These are phyloP conservation scores for Thaumetopoea pityocampa DNA, from an alignment of 1,140 invertebrate species.

Conservation along the genomic window DNA sequence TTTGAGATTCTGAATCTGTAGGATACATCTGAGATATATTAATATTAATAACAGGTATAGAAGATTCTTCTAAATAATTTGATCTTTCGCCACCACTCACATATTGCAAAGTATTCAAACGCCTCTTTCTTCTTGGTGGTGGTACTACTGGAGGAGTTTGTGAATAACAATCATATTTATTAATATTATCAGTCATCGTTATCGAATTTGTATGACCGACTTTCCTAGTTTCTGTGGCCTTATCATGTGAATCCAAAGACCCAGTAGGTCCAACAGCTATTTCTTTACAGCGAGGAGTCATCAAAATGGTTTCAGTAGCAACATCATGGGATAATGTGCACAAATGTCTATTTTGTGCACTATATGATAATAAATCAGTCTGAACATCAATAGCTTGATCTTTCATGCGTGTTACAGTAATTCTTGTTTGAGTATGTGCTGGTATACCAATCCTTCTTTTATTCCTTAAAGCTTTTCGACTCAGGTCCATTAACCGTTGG, in stretches of 20 bases:
- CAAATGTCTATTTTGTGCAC: conserved; percentile 37
- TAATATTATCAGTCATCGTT: conserved; percentile 43
- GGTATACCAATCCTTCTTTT: conserved; percentile 77
- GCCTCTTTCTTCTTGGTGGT: conserved; percentile 44
- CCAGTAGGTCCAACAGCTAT: conserved; percentile 51
- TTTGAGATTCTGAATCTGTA: conserved; percentile 50
- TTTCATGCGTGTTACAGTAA: conserved; percentile 72
- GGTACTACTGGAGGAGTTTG: conserved; percentile 47
- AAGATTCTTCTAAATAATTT: conserved; percentile 27
- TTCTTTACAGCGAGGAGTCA: conserved; percentile 63
- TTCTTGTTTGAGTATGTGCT: conserved; percentile 78
- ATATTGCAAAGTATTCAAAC: conserved; percentile 46
- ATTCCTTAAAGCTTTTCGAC: conserved; percentile 74
- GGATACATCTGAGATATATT: conserved; percentile 73
- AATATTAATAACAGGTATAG: conserved; percentile 69
- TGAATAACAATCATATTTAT: conserved; percentile 35
- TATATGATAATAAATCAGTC: conserved; percentile 65
- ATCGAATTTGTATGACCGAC: conserved; percentile 31
- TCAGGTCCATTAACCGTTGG: conserved; percentile 75
- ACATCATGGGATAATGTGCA: conserved; percentile 45
- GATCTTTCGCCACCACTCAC: conserved; percentile 31
- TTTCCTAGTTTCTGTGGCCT: conserved; percentile 49
- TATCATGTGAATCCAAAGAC: conserved; percentile 51
- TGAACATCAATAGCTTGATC: conserved; percentile 76
- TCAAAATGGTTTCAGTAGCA: conserved; percentile 53